A percentile compares a stretch with the other conserved stretches of the same genome.
Conservation (phyloP, 2,113 vertebrate species). For the Pseudorectes ferrugineus region DNA sequence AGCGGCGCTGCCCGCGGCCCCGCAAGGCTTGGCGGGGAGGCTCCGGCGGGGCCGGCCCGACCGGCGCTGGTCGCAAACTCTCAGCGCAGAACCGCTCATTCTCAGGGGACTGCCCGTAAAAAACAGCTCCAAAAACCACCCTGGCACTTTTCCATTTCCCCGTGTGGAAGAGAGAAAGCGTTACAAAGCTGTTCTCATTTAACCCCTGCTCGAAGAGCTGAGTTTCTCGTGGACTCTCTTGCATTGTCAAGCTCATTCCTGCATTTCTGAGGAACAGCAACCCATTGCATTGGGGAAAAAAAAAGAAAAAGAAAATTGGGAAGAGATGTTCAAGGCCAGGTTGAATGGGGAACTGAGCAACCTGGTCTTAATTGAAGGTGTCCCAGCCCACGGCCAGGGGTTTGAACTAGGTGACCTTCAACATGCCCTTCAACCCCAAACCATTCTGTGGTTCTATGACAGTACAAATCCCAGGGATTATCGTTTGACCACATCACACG, state of each 20-base stretch:
- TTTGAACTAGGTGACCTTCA: not conserved
- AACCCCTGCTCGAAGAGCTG: fast-evolving
- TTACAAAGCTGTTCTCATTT: not conserved
- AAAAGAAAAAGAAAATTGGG: no score
- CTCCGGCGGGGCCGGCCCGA: fast-evolving
- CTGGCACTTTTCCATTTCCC: fast-evolving
- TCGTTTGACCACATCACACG: fast-evolving
- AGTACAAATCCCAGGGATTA: not conserved
- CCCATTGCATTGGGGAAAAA: fast-evolving
- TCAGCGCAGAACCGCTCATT: fast-evolving
- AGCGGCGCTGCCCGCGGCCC: fast-evolving
- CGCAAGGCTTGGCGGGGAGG: fast-evolving
- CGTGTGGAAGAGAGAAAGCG: fast-evolving
- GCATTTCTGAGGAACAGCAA: not conserved
- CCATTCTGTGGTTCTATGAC: no score
- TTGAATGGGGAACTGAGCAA: not conserved
- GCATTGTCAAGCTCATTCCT: not conserved
- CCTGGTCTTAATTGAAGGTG: no score
- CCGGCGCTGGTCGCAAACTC: fast-evolving
- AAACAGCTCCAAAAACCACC: fast-evolving
- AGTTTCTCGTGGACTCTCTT: fast-evolving
- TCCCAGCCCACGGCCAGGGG: fast-evolving
- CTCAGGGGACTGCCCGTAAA: fast-evolving
- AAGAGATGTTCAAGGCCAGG: not conserved
- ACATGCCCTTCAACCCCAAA: not conserved